Conservation (phyloP, 92 coral and sea anemone species). For the Phenganax marumi region DNA sequence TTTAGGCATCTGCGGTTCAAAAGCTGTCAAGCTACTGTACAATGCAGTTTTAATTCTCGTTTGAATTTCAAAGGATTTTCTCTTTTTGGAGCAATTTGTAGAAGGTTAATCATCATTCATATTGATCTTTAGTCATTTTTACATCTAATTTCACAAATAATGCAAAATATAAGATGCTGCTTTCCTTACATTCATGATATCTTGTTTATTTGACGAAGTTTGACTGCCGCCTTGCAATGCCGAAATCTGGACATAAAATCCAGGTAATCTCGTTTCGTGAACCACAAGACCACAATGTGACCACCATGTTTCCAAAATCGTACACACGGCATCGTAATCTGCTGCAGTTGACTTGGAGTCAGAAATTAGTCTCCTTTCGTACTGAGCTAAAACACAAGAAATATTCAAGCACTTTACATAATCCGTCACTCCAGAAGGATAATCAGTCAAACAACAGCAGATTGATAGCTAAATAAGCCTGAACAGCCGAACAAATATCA, state of each 20-base stretch:
- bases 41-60: no score
- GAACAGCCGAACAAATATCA: no score
- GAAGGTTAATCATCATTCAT: no score
- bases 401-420: background rate
- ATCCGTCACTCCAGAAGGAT: background rate
- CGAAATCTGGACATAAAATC: conserved; percentile 36
- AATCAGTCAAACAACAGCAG: background rate
- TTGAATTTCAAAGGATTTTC: no score
- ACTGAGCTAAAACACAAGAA: background rate
- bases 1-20: no score
- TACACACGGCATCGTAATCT: background rate
- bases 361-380: background rate
- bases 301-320: conserved; percentile 37
- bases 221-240: background rate
- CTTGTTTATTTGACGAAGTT: conserved; percentile 11
- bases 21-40: no score
- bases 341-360: background rate
- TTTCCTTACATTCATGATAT: conserved; percentile 14
- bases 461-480: no score
- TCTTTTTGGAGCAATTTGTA: no score
- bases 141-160: background rate
- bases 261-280: conserved; percentile 22
- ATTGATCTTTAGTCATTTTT: no score
- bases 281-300: conserved; percentile 3
- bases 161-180: background rate